These are phyloP conservation scores for Helarctos malayanus DNA, from an alignment of 2,797 vertebrate genomes.

Conservation along the genomic window DNA sequence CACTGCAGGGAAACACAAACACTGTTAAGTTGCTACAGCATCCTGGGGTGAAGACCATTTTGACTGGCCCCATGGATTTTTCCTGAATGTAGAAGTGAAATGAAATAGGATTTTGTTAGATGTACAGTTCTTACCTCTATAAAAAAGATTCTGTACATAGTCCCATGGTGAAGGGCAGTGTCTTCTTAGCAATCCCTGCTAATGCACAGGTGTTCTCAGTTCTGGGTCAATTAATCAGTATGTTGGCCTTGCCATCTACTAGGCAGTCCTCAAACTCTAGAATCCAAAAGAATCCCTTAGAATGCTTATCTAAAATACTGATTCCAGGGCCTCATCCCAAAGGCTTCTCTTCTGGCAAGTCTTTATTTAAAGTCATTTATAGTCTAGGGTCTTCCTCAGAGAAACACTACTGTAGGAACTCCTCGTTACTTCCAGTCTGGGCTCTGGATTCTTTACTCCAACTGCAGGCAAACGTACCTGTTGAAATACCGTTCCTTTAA, in stretches of 20 bases:
- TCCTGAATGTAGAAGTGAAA: slow-evolving; percentile 25
- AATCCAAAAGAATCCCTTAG: neutral
- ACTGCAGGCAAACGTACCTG: neutral
- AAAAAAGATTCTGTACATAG: neutral
- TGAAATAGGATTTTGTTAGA: slow-evolving; percentile 7
- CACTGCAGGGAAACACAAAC: neutral
- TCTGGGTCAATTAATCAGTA: neutral
- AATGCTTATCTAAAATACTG: neutral
- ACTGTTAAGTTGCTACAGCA: neutral
- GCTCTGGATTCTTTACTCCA: neutral
- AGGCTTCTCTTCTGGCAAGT: neutral
- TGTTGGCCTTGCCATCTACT: neutral
- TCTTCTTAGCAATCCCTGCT: neutral
- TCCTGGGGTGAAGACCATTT: neutral
- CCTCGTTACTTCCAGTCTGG: neutral
- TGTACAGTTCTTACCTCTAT: neutral
- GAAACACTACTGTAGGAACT: neutral
- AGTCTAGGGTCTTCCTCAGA: neutral
- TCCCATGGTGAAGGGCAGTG: neutral
- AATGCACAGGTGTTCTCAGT: neutral
- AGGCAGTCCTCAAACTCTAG: neutral
- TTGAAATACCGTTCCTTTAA: neutral
- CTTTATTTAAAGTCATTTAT: neutral
- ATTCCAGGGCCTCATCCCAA: neutral
- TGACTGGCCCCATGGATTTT: neutral